Percentiles rank a stretch among this genome's conserved stretches.
Conservation (phyloP, 1,140 invertebrate species). For the Euglossa dilemma region DNA sequence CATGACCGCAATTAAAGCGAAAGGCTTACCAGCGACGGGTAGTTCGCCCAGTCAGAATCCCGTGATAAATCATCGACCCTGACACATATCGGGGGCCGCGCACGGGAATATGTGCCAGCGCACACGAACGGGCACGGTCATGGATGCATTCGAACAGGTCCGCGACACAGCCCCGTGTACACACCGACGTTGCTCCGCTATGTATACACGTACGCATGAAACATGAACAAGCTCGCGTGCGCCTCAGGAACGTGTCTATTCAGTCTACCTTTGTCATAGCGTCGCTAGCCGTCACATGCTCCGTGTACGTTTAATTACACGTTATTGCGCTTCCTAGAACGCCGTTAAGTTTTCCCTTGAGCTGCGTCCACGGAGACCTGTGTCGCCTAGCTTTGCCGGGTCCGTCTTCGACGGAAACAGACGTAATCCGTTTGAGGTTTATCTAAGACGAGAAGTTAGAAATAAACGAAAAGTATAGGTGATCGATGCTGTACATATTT, state of each 20-base stretch:
- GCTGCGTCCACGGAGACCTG: not conserved
- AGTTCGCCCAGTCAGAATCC: conserved; percentile 21
- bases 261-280: conserved; percentile 29
- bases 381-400: no score
- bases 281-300: conserved; percentile 29
- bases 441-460: no score
- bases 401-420: conserved; percentile 11
- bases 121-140: conserved; percentile 45
- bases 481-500: no score
- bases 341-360: conserved; percentile 28
- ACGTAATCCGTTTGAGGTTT: not conserved
- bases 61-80: conserved; percentile 53
- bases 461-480: no score
- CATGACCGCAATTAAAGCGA: conserved; percentile 27
- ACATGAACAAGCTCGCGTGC: not conserved
- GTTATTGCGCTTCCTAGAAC: conserved; percentile 39
- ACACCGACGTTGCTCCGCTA: not conserved
- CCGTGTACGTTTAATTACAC: conserved; percentile 50
- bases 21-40: conserved; percentile 14
- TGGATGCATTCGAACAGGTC: conserved; percentile 39
- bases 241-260: conserved; percentile 43
- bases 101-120: conserved; percentile 39
- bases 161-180: not conserved
- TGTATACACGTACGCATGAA: not conserved
- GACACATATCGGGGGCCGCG: conserved; percentile 39